Conservation (phyloP, 2,888 invertebrate genomes). For the Stenodema calcarata region DNA sequence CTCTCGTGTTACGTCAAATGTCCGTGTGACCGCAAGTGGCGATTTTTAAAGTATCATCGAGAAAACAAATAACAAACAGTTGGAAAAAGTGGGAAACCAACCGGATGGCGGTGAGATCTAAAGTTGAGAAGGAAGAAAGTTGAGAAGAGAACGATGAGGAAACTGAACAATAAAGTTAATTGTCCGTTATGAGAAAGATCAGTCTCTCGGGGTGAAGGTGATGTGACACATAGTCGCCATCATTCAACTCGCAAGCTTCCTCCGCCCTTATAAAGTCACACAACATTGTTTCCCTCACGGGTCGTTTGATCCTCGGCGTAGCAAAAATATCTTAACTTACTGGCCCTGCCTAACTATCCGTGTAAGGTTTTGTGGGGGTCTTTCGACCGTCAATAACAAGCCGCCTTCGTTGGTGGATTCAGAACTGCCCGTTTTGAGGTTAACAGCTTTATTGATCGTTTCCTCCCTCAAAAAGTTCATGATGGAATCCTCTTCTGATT, state of each 20-base stretch:
- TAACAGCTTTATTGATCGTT: conserved; percentile 15
- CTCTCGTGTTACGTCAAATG: too few relatives aligned
- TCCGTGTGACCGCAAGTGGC: too few relatives aligned
- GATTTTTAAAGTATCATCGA: too few relatives aligned
- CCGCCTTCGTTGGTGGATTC: neutral
- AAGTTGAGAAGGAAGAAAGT: neutral
- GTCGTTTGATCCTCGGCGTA: conserved; percentile 37
- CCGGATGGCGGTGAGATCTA: neutral
- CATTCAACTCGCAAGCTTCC: conserved; percentile 33
- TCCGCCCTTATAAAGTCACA: conserved; percentile 45
- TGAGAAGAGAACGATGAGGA: neutral
- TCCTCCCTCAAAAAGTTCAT: neutral
- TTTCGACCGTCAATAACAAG: neutral
- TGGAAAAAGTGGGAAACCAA: neutral
- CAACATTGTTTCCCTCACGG: conserved; percentile 47
- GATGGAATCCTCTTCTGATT: too few relatives aligned
- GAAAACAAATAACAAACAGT: too few relatives aligned
- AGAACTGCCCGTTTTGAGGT: conserved; percentile 24
- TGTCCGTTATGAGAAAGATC: conserved; percentile 41
- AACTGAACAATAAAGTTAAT: conserved; percentile 43
- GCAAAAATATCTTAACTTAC: conserved; percentile 42
- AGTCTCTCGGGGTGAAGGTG: conserved; percentile 34
- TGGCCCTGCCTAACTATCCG: conserved; percentile 38
- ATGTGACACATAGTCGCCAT: conserved; percentile 43
- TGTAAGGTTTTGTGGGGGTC: conserved; percentile 28